phyloP scores from a whole-genome alignment of 2,888 invertebrate genomes.

The Sympetrum striolatum region DNA sequence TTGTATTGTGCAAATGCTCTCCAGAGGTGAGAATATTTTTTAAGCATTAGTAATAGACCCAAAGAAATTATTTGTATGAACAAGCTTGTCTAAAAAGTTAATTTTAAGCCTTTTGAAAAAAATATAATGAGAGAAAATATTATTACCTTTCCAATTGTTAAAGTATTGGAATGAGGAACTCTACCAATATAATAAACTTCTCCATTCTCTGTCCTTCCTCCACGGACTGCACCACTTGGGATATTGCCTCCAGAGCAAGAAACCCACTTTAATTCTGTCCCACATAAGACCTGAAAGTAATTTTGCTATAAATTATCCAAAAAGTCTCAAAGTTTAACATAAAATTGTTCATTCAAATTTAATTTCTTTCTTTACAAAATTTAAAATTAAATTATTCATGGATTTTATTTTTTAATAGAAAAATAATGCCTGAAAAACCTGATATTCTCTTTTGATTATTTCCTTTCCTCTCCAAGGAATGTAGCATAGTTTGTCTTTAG shows the following conservation, averaged over 20 bases:
- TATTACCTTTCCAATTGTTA: conserved; percentile 74
- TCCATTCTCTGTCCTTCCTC: conserved; percentile 76
- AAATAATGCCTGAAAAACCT: neutral
- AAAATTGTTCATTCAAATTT: too few relatives aligned
- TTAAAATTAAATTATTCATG: too few relatives aligned
- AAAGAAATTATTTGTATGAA: too few relatives aligned
- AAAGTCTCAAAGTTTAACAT: too few relatives aligned
- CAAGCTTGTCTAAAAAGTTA: too few relatives aligned
- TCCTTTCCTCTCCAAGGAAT: conserved; percentile 36
- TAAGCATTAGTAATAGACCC: too few relatives aligned
- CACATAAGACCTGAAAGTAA: conserved; percentile 6
- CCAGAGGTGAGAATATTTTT: too few relatives aligned
- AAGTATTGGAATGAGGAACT: conserved; percentile 75
- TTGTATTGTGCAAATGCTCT: too few relatives aligned
- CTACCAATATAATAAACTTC: conserved; percentile 82
- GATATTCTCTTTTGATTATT: conserved; percentile 6
- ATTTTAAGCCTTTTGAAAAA: too few relatives aligned
- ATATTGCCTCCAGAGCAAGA: conserved; percentile 64
- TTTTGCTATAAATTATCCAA: neutral
- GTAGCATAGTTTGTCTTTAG: neutral
- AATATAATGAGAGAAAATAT: too few relatives aligned
- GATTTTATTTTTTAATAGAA: neutral
- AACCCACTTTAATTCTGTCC: neutral
- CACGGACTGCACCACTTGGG: conserved; percentile 72
- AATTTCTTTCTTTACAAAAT: too few relatives aligned